Percentiles rank a stretch among this genome's conserved stretches.
These are phyloP conservation scores for Lepilemur septentrionalis DNA, from an alignment of 2,797 vertebrate species.

Conservation along the genomic window DNA sequence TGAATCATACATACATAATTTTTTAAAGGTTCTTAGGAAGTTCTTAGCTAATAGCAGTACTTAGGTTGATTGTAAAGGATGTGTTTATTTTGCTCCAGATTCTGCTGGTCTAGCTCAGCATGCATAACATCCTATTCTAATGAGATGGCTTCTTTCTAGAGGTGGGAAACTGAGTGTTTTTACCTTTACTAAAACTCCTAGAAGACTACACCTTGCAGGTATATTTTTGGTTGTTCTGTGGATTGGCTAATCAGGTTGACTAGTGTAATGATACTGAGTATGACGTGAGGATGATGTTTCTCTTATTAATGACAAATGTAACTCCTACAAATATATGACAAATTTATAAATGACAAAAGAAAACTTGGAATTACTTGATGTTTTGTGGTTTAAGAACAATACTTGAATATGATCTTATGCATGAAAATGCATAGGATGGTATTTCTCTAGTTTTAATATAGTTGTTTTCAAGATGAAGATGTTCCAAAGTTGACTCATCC, in stretches of 20 bases:
- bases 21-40: not conserved
- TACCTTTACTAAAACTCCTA: not conserved
- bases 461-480: constrained; percentile 96
- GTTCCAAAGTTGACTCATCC: constrained; percentile 90
- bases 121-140: not conserved
- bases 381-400: constrained; percentile 94
- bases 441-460: constrained; percentile 91
- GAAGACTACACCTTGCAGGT: not conserved
- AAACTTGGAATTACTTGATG: constrained; percentile 78
- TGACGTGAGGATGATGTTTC: not conserved
- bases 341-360: constrained; percentile 41
- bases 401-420: constrained; percentile 93
- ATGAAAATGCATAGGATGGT: constrained; percentile 92
- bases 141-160: not conserved
- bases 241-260: not conserved
- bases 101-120: not conserved
- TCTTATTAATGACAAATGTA: constrained; percentile 8
- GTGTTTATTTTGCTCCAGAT: not conserved
- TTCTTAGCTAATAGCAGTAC: not conserved
- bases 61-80: not conserved
- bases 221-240: not conserved
- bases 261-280: not conserved
- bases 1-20: not conserved
- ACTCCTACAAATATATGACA: constrained; percentile 18
- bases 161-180: not conserved